Conservation (phyloP, 2,797 vertebrate species). For the Philypnodon macrostomus region DNA sequence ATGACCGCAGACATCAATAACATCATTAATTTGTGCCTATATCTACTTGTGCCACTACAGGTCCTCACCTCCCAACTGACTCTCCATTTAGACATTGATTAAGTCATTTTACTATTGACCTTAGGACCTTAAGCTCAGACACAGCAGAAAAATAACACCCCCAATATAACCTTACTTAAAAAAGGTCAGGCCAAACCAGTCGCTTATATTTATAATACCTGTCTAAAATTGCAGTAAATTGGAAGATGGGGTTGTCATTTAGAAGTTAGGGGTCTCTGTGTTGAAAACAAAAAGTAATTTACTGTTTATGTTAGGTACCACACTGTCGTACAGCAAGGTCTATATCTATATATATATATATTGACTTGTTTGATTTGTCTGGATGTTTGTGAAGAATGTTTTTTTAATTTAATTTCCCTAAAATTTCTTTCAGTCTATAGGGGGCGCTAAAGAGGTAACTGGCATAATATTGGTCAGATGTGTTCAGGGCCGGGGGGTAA, state of each 20-base stretch:
- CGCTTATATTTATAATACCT: conserved; percentile 36
- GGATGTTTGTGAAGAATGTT: too few relatives aligned
- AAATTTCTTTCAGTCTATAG: too few relatives aligned
- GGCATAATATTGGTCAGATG: too few relatives aligned
- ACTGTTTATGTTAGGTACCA: too few relatives aligned
- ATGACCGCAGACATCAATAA: conserved; percentile 48
- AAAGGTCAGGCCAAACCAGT: conserved; percentile 34
- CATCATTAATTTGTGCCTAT: conserved; percentile 45
- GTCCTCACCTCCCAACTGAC: conserved; percentile 37
- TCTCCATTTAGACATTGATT: conserved; percentile 57
- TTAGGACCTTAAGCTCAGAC: conserved; percentile 25
- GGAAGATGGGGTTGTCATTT: conserved; percentile 7
- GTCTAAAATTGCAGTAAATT: conserved; percentile 10
- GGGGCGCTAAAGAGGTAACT: too few relatives aligned
- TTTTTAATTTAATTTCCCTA: too few relatives aligned
- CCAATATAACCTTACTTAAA: conserved; percentile 26
- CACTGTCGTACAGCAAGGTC: too few relatives aligned
- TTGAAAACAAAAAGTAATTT: too few relatives aligned
- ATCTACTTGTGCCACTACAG: conserved; percentile 39
- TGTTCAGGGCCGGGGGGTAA: too few relatives aligned
- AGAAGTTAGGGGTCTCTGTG: conserved; percentile 3
- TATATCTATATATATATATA: too few relatives aligned
- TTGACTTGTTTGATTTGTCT: too few relatives aligned
- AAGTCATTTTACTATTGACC: conserved; percentile 40
- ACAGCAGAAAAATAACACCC: conserved; percentile 37